Base-by-base conservation (phyloP, 1,140 invertebrate species). In the Drosophila ohnishii region DNA sequence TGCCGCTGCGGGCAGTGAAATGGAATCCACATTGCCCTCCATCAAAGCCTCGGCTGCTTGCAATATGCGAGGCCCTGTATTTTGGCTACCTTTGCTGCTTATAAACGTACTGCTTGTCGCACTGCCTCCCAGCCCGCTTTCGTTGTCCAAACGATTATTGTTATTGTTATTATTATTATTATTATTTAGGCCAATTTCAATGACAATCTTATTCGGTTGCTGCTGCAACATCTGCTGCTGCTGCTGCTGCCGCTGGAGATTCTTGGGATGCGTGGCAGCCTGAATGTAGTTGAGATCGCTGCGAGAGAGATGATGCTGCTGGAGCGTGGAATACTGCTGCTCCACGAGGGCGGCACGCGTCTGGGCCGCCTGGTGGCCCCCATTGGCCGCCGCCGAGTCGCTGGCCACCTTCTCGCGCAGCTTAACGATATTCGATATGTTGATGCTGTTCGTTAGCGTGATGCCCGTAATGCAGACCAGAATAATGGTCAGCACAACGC, bases 401-500 rank as follows among this genome's bases (percentile, higher is more conserved):
- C 90, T 91, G 65, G 90, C 90, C 37, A 91, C 90, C 56, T 91
- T 91, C 19, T 91, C 90, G 35, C 90, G 83, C 59, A 91, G 63
- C 69, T 90, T 90, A 0, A 91, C 79, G 34, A 91, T 91, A 30
- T 91, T 91, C 39, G 90, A 90, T 55, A 91, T 88, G 72, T 91
- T 91, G 34, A 91, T 90, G 77, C 86, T 90, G 59, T 90, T 91
- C n/a, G 90, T 91, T 3, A 91, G 64, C 1, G 90, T 91, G 32
- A 91, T 91, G 78, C 90, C 90, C 75, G 90, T 91, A 19, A 91
- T 91, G 86, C 84, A 91, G 78, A 91, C 90, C 66, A 91, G 66
- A n/a, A 91, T 78, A 19, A 91, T 91, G 74, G 88, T 91, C 60
- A 90, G 61, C 66, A 91, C 78, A 51, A 91, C 90, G 65, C 88